A percentile compares a stretch with the other conserved stretches of the same genome.
Evolutionary conservation across 2,113 vertebrate species (phyloP).

Genomic region (Apteryx mantelli): DNA sequence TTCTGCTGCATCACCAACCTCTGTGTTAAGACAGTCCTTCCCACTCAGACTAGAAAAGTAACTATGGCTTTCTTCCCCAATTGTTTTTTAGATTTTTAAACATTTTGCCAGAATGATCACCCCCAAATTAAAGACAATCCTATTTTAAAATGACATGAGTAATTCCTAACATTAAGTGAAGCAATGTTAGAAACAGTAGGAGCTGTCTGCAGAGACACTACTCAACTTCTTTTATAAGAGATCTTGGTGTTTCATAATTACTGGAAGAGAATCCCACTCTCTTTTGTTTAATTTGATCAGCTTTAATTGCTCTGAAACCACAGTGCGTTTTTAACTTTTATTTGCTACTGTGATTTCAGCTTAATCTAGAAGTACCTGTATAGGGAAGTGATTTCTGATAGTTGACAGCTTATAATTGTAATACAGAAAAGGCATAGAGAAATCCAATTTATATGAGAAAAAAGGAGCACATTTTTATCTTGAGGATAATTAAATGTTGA

Average conservation of each 20-base stretch:
- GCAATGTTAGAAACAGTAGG: background rate
- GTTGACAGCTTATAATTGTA: background rate
- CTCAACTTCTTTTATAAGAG: background rate
- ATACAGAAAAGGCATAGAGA: background rate
- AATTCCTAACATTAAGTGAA: background rate
- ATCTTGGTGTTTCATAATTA: background rate
- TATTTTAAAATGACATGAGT: background rate
- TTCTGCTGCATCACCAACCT: background rate
- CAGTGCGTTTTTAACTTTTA: background rate
- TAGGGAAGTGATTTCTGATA: background rate
- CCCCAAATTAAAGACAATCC: background rate
- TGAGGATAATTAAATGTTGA: background rate
- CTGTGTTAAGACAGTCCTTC: background rate
- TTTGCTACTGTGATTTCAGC: background rate
- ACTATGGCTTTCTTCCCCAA: background rate
- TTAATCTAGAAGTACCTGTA: constrained; percentile 1
- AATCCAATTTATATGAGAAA: background rate
- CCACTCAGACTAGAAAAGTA: background rate
- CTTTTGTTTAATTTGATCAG: background rate
- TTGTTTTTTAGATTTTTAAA: background rate
- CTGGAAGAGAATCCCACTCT: background rate
- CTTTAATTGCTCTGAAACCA: constrained; percentile 15
- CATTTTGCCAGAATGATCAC: background rate
- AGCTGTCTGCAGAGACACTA: background rate
- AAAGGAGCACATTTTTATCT: background rate